Evolutionary conservation across 2,888 invertebrate species (phyloP), one percentile per base, ranked within the genome.

Genomic region (Xestoiulus laeticollis): DNA sequence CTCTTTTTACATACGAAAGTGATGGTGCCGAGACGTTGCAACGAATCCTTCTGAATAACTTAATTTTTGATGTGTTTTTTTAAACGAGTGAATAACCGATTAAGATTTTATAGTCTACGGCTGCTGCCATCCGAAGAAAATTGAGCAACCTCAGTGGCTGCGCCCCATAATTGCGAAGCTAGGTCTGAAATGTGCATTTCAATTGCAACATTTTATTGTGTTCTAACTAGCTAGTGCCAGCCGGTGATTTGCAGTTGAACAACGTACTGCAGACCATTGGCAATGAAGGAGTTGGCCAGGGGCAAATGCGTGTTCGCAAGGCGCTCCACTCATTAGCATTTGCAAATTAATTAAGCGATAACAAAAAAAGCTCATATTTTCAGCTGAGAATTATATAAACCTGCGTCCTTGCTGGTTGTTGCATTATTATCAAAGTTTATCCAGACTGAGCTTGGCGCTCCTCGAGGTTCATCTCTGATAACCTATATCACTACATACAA

Each of bases 171-270:
- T 48, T 59, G 68, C 8, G n/a, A 68, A 2, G 68, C 10, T 22
- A 26, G 38, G 38, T 8, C 38, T 38, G 38, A 8, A 38, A 38
- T 38, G 8, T 5, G 38, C 38, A 38, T 38, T 38, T 38, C 6
- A 38, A 38, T 38, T 38, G 38, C 38, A 38, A 38, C 38, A 38
- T 38, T 5, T 1, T n/a, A 68, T 6, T 68, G 8, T 8, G 22
- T 68, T 22, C 22, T 68, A 26, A 10, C 26, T 5, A 68, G 26
- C 68, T 68, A 68, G 68, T 68, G 68, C 26, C 26, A 68, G 8
- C 68, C 68, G 68, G 68, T 68, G 68, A 68, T 22, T 68, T 68
- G 68, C 68, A 68, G 68, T 68, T 68, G 68, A 22, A 4, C 22
- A 22, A 8, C 59, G 22, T 59, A n/a, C 59, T n/a, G 19, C 19